These are phyloP conservation scores for Oikopleura dioica DNA, from an alignment of 23 tunicate species.

Conservation along the genomic window DNA sequence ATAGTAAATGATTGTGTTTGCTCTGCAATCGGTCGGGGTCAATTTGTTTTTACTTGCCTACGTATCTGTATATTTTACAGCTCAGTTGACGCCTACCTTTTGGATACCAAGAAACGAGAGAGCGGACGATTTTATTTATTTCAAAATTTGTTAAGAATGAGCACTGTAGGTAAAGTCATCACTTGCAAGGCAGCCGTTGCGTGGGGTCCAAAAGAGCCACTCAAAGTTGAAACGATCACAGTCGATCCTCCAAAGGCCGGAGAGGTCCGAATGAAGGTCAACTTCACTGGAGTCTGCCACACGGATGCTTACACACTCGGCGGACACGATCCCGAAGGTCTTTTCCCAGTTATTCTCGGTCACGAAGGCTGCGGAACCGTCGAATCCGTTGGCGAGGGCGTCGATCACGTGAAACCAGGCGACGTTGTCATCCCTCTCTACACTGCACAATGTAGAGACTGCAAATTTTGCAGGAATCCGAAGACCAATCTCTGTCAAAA, in stretches of 20 bases:
- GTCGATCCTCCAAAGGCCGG: constrained; percentile 89
- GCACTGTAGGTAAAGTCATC: constrained; percentile 33
- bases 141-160: not conserved
- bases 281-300: constrained; percentile 83
- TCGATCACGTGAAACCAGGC: constrained; percentile 35
- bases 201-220: constrained; percentile 83
- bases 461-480: constrained; percentile 69
- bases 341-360: constrained; percentile 66
- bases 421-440: constrained; percentile 87
- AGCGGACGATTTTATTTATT: no score
- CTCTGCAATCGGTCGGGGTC: no score
- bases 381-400: constrained; percentile 93
- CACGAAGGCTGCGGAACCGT: constrained; percentile 94
- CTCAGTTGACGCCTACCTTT: no score
- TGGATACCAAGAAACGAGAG: no score
- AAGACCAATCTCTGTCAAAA: constrained; percentile 86
- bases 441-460: constrained; percentile 64
- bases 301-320: constrained; percentile 84
- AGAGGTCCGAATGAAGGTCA: constrained; percentile 58
- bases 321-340: constrained; percentile 75
- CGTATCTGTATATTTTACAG: no score
- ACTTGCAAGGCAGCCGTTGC: constrained; percentile 84
- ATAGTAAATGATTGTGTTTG: no score
- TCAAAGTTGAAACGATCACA: constrained; percentile 46
- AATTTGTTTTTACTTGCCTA: no score